Evolutionary conservation across 2,113 vertebrate genomes (phyloP).

Genomic region (Istiophorus platypterus): DNA sequence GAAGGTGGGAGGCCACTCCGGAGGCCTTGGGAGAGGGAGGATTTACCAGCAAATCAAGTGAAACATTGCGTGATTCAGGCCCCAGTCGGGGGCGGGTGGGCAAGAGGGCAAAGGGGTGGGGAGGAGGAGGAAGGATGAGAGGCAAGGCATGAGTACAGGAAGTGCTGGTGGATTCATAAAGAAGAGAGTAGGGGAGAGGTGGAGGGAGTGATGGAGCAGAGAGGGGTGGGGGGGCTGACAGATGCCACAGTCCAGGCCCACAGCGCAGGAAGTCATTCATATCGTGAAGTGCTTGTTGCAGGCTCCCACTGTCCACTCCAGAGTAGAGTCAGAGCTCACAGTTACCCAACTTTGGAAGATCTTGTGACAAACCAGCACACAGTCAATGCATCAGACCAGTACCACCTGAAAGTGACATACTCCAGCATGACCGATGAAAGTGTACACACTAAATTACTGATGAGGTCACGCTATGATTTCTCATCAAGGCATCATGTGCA

Average conservation of each 20-base stretch:
- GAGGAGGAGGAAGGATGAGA: slow-evolving; percentile 19
- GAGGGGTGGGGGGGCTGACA: slow-evolving; percentile 72
- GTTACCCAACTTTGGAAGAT: slow-evolving; percentile 38
- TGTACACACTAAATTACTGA: neutral
- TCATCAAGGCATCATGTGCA: neutral
- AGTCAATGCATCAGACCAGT: neutral
- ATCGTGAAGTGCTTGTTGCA: slow-evolving; percentile 73
- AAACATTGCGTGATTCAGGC: slow-evolving; percentile 69
- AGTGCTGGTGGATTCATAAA: slow-evolving; percentile 19
- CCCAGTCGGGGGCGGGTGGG: slow-evolving; percentile 34
- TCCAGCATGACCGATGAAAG: neutral
- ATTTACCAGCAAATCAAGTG: slow-evolving; percentile 67
- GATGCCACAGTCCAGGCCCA: slow-evolving; percentile 84
- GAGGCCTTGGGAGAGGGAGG: slow-evolving; percentile 52
- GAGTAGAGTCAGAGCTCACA: slow-evolving; percentile 40
- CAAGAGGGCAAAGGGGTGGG: slow-evolving; percentile 64
- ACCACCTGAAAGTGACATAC: neutral
- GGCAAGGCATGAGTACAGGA: slow-evolving; percentile 23
- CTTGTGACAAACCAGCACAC: slow-evolving; percentile 37
- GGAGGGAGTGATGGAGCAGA: slow-evolving; percentile 22
- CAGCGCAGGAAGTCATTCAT: slow-evolving; percentile 85
- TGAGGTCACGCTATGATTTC: neutral
- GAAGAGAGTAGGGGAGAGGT: slow-evolving; percentile 35
- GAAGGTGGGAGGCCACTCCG: slow-evolving; percentile 62
- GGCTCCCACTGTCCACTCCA: slow-evolving; percentile 70